These are phyloP conservation scores for Watsonalla cultraria DNA, from an alignment of 2,888 invertebrate species.

Conservation along the genomic window DNA sequence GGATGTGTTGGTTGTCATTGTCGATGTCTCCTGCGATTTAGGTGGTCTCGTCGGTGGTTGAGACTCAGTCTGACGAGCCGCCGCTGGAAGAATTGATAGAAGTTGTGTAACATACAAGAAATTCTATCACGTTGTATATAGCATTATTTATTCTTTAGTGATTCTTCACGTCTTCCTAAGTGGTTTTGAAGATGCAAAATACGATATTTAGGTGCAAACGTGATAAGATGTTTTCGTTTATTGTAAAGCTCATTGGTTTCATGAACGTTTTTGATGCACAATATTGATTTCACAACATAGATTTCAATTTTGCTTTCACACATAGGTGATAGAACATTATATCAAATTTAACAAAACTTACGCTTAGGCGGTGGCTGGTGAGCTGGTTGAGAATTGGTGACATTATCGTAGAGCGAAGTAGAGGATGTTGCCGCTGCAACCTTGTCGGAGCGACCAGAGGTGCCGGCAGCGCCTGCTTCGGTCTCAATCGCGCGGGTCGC, in stretches of 20 bases:
- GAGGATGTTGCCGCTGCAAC: slow-evolving; percentile 92
- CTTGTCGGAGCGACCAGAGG: slow-evolving; percentile 82
- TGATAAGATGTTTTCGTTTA: too few relatives aligned
- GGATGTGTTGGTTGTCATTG: slow-evolving; percentile 81
- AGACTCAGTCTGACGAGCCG: slow-evolving; percentile 61
- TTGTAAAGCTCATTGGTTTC: too few relatives aligned
- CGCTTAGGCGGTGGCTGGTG: slow-evolving; percentile 75
- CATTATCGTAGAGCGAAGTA: slow-evolving; percentile 93
- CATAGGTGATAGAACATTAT: neutral
- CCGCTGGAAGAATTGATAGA: slow-evolving; percentile 41
- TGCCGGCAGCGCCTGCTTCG: slow-evolving; percentile 72
- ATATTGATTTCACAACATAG: too few relatives aligned
- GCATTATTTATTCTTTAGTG: too few relatives aligned
- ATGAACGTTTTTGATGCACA: too few relatives aligned
- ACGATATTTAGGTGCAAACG: too few relatives aligned
- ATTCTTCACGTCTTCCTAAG: too few relatives aligned
- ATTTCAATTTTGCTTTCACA: too few relatives aligned
- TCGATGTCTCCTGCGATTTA: slow-evolving; percentile 85
- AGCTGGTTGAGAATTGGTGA: slow-evolving; percentile 72
- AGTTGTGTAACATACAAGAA: neutral
- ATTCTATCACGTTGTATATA: too few relatives aligned
- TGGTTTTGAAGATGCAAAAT: too few relatives aligned
- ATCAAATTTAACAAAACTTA: slow-evolving; percentile 27
- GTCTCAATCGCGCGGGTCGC: slow-evolving; percentile 84
- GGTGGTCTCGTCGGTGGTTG: slow-evolving; percentile 80